Evolutionary conservation across 2,797 vertebrate genomes (phyloP).

Genomic region (Sebastes diaconus): DNA sequence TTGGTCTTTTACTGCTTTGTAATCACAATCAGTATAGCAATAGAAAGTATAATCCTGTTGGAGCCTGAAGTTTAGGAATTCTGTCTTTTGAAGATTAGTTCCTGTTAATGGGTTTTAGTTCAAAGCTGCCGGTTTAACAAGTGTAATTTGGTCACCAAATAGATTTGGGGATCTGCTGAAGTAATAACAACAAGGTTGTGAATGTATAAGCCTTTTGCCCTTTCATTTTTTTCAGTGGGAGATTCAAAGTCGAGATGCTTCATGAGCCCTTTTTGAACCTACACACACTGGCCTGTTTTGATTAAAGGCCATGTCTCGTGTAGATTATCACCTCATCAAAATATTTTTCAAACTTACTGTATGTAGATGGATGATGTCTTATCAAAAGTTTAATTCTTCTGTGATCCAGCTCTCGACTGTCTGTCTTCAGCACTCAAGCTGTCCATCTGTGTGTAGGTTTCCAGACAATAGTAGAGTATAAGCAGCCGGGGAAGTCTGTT

Average conservation of each 20-base stretch:
- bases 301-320: background rate
- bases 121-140: constrained; percentile 64
- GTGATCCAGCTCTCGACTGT: background rate
- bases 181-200: constrained; percentile 39
- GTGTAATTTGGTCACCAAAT: constrained; percentile 43
- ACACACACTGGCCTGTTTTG: background rate
- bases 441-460: background rate
- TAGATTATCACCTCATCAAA: background rate
- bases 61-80: constrained; percentile 64
- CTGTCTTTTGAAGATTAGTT: constrained; percentile 79
- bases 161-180: constrained; percentile 36
- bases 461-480: background rate
- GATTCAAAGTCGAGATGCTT: constrained; percentile 1
- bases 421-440: background rate
- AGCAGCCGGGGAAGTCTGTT: background rate
- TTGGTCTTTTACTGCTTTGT: constrained; percentile 68
- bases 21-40: constrained; percentile 77
- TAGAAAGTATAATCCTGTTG: constrained; percentile 76
- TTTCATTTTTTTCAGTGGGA: constrained; percentile 27
- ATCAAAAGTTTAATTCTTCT: background rate
- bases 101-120: constrained; percentile 68
- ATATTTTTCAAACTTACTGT: background rate
- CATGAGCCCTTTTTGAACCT: background rate
- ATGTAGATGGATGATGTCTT: background rate
- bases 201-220: constrained; percentile 14